Base-by-base conservation (phyloP, 2,797 vertebrate species). In the Catostomus latipinnis region DNA sequence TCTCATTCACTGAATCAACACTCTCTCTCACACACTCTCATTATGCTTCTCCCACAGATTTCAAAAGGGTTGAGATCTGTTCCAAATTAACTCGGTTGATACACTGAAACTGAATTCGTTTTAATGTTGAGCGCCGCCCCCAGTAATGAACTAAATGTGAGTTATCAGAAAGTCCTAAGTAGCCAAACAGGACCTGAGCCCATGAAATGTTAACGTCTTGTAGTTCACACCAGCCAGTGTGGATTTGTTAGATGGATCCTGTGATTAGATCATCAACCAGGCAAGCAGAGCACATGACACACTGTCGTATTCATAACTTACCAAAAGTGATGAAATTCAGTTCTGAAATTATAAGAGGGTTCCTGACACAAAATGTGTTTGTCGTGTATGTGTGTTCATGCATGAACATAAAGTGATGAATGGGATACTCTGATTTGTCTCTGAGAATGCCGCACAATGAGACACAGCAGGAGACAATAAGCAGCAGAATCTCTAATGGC, bases 401-500 rank as follows among this genome's bases (percentile, higher is more conserved):
- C 62, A 48, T 22, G 71, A 16, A 8, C 10, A 73, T 7, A 16
- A 73, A 61, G 57, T 34, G 46, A 74, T 62, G 71, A 9, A 74
- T 34, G 34, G 34, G 34, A 34, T 4, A 0, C 34, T 34, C 34
- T 34, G 34, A 34, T 34, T 34, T 34, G 34, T 34, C 34, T 34
- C 34, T 34, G 34, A 34, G 34, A 34, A 34, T 34, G 11, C 14
- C 70, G 14, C 71, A 74, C 57, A 74, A 43, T 61, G 57, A 62
- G 57, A 12, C 58, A 52, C 71, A 74, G 71, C 71, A 74, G 71
- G 71, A 50, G 58, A 62, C 58, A 74, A 50, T 61, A 49, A 74
- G 71, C 71, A 74, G 46, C 0, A 43, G 11, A 7, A 12, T 74
- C 71, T 74, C 57, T 62, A 74, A 49, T 74, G 71, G 71, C 18